Base-by-base conservation (phyloP, 2,888 invertebrate genomes). In the Tromatobia lineatoria region DNA sequence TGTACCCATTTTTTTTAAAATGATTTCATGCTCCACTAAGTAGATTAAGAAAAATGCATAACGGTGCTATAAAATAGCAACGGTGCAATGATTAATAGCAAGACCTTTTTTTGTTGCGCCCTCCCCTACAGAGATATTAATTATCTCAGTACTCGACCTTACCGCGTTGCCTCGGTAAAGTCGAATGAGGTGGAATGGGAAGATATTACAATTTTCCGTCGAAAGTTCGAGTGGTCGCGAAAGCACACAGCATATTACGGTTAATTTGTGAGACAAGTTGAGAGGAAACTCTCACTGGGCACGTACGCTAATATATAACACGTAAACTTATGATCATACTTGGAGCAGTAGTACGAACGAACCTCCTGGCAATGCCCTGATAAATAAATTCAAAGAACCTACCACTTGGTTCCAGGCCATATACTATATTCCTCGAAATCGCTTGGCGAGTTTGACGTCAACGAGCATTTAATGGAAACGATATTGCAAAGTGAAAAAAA, bases 231-330 rank as follows among this genome's bases (percentile, higher is more conserved):
- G 80, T 47, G 13, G 61, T 64, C 42, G 23, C 34, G 57, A 45
- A 50, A 18, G 8, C 25, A 42, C 15, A n/a, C 42, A 61, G 69
- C 34, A 18, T 57, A 73, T 80, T 74, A 74, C 52, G 73, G 74
- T 77, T 69, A 84, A 84, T 84, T 84, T 74, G 64, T 69, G 74
- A 54, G 52, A 66, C 76, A 69, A 71, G 74, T 79, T 83, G 50
- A 18, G 57, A 38, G 52, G 23, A 50, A 80, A 80, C 45, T 59
- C 67, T 69, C 42, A 50, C 29, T 18, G 25, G 38, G 78, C 71
- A 61, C 76, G 69, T 67, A 76, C 15, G 47, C 20, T 42, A 71
- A 50, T 42, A 83, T 73, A 29, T 50, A 71, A 20, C n/a, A n/a
- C 29, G 74, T 10, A 47, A 83, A 80, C 54, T 83, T 67, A 54